Evolutionary conservation across 2,113 vertebrate genomes (phyloP).

Genomic region (Chrysochloris asiatica): DNA sequence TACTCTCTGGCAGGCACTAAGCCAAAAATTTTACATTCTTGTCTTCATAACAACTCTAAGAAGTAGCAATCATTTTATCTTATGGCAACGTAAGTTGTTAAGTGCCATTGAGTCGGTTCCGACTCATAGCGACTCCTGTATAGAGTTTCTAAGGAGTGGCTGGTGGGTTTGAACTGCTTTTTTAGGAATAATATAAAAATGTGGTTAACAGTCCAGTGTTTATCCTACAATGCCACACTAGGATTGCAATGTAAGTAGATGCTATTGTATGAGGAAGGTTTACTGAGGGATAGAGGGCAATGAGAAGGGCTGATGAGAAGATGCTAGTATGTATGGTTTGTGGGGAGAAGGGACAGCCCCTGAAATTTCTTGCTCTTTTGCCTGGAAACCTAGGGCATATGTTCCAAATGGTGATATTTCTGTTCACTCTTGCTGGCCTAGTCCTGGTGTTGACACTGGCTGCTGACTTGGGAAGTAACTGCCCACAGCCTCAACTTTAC

Average conservation of each 20-base stretch:
- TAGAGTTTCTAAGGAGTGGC: too few relatives aligned
- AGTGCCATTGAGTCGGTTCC: too few relatives aligned
- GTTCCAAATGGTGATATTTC: not conserved
- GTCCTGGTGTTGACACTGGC: not conserved
- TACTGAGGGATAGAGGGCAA: not conserved
- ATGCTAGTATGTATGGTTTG: too few relatives aligned
- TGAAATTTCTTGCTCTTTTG: not conserved
- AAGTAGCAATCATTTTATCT: not conserved
- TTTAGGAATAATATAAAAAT: too few relatives aligned
- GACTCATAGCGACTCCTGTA: too few relatives aligned
- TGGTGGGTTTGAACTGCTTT: too few relatives aligned
- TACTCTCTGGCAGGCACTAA: not conserved
- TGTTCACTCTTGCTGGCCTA: not conserved
- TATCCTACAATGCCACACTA: too few relatives aligned
- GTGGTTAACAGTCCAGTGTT: too few relatives aligned
- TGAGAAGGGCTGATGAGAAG: too few relatives aligned
- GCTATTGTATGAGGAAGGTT: not conserved
- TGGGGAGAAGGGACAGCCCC: too few relatives aligned
- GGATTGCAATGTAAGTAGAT: not conserved
- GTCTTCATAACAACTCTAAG: not conserved
- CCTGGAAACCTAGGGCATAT: not conserved
- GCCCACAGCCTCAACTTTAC: not conserved
- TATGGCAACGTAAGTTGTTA: not conserved
- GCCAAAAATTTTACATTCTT: not conserved
- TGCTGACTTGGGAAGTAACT: not conserved